Evolutionary conservation across 2,888 invertebrate species (phyloP).

Genomic region (Volucella bombylans): DNA sequence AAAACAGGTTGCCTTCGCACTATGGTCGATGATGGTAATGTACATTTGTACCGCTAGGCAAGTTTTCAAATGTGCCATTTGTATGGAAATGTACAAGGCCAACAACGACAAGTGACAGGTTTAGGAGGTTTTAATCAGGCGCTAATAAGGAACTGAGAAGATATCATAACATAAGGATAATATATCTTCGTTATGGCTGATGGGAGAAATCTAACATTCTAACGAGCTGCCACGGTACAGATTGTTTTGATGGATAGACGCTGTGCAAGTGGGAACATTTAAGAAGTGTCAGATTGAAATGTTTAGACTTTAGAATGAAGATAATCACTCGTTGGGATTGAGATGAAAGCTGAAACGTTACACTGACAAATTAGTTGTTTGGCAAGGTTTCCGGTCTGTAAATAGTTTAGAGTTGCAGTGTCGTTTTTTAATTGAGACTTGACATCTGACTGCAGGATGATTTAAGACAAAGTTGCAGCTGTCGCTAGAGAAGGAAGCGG

Average conservation of each 20-base stretch:
- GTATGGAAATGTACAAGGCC: slow-evolving; percentile 33
- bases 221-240: slow-evolving; percentile 32
- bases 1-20: slow-evolving; percentile 48
- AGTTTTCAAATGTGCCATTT: slow-evolving; percentile 10
- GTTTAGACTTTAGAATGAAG: slow-evolving; percentile 26
- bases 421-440: too few species aligned
- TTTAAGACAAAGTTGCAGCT: too few species aligned
- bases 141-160: slow-evolving; percentile 38
- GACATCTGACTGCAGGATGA: too few species aligned
- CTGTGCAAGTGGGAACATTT: slow-evolving; percentile 34
- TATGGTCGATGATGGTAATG: slow-evolving; percentile 37
- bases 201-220: slow-evolving; percentile 28
- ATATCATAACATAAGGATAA: slow-evolving; percentile 20
- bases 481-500: too few species aligned
- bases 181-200: slow-evolving; percentile 30
- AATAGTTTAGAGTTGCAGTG: too few species aligned
- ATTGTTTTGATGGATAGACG: slow-evolving; percentile 26
- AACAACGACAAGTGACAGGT: slow-evolving; percentile 38
- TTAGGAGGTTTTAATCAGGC: slow-evolving; percentile 56
- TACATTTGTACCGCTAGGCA: slow-evolving; percentile 62
- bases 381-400: too few species aligned
- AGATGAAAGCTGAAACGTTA: not conserved
- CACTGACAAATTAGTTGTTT: too few species aligned
- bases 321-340: slow-evolving; percentile 4
- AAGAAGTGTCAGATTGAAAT: slow-evolving; percentile 1